phyloP scores from a whole-genome alignment of 2,888 invertebrate genomes.

The Phengaris alcon region DNA sequence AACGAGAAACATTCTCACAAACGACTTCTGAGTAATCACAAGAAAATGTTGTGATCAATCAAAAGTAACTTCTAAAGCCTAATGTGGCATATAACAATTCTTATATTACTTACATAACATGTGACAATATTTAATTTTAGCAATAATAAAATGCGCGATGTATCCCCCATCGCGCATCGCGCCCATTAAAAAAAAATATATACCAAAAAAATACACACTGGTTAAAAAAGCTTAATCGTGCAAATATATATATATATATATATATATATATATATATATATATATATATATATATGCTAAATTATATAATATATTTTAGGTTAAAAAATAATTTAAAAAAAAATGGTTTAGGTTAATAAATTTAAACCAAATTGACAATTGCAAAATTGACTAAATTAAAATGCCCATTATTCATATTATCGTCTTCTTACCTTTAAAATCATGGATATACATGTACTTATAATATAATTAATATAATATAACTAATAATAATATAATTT shows the following conservation, averaged over 20 bases:
- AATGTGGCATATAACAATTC: conserved; percentile 8
- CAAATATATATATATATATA: too few species aligned
- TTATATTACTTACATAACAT: conserved; percentile 1
- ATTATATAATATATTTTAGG: too few species aligned
- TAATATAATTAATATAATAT: too few species aligned
- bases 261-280: too few species aligned
- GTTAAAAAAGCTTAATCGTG: not conserved
- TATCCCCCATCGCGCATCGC: too few species aligned
- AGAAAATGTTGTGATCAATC: not conserved
- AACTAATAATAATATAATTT: too few species aligned
- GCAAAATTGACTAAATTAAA: conserved; percentile 2
- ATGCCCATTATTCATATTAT: not conserved
- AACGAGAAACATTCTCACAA: conserved; percentile 35
- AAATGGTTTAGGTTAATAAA: not conserved
- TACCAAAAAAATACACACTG: not conserved
- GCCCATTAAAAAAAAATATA: not conserved
- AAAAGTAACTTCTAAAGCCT: not conserved
- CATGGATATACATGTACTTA: conserved; percentile 9
- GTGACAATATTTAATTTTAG: not conserved
- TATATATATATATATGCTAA: too few species aligned
- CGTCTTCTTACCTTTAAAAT: not conserved
- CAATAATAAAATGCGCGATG: not conserved
- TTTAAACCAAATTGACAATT: not conserved
- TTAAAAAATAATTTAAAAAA: not conserved
- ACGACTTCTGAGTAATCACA: not conserved